These are phyloP conservation scores for Sparidentex hasta DNA, from an alignment of 2,797 vertebrate genomes.

Conservation along the genomic window DNA sequence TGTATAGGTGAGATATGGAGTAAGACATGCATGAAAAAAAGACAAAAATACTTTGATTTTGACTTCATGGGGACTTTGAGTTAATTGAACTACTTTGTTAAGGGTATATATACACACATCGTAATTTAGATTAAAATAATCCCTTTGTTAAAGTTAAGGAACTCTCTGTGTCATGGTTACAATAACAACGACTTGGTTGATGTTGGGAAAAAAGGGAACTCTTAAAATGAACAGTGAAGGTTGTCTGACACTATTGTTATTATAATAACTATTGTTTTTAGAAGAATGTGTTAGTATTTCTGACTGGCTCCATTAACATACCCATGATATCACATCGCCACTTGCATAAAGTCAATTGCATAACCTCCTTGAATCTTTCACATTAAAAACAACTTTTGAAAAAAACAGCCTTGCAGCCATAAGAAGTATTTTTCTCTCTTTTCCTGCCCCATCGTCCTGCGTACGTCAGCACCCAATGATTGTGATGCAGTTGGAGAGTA, in stretches of 20 bases:
- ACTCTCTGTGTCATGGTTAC: too few relatives aligned
- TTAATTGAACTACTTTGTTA: background rate
- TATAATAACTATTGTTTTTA: background rate
- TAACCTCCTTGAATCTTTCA: constrained; percentile 29
- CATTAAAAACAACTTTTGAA: constrained; percentile 41
- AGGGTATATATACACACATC: background rate
- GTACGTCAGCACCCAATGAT: constrained; percentile 52
- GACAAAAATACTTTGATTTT: too few relatives aligned
- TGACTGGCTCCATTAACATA: background rate
- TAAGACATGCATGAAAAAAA: too few relatives aligned
- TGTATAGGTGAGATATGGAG: too few relatives aligned
- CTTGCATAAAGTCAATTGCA: constrained; percentile 34
- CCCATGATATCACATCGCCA: constrained; percentile 9
- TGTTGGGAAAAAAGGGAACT: background rate
- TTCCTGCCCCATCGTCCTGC: constrained; percentile 13
- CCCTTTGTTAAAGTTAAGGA: too few relatives aligned
- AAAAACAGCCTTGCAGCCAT: constrained; percentile 46
- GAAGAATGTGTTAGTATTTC: background rate
- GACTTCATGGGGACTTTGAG: background rate
- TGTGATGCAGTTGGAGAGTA: constrained; percentile 66
- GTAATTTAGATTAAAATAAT: background rate
- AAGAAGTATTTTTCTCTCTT: constrained; percentile 20
- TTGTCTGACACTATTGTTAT: background rate
- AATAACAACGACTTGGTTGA: too few relatives aligned
- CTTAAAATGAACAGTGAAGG: background rate